Base-by-base conservation (phyloP, 2,113 vertebrate genomes). In the Sialia sialis region DNA sequence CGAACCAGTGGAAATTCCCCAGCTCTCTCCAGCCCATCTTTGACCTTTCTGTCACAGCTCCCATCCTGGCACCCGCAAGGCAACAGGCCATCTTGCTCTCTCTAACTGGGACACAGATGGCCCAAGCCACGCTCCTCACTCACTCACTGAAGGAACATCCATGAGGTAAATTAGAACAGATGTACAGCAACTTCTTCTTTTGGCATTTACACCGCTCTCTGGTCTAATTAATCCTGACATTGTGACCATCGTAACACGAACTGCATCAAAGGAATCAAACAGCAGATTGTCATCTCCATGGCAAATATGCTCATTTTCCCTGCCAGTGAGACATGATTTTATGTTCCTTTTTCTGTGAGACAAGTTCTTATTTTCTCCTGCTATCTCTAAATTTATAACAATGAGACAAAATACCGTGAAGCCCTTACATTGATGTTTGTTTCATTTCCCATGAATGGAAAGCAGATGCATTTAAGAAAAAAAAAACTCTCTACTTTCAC, bases 81-180 rank as follows among this genome's bases (percentile, higher is more conserved):
- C 94, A 93, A 44, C 49, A 46, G 82, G 64, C 43, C 56, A 2
- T 94, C 93, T 93, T 94, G 90, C 82, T 96, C 94, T 44, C 62
- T 78, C 73, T 97, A 97, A 97, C 69, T 98, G 96, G 97, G 97
- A 97, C 97, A 98, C 98, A 98, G 98, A 98, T 98, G 98, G 97
- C 91, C 91, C 66, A 92, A 94, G 90, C 92, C 87, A 76, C 96
- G 87, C 69, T 96, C 95, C 89, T 95, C 60, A 41, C 89, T 96
- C 90, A 20, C 64, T 85, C 73, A 32, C 56, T 90, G 84, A 96
- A 98, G 95, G 72, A 93, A 95, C 64, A 63, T 94, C 38, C 36
- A 79, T 48, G 94, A 94, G 43, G 92, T 95, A 97, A 97, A 97
- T 93, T 86, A 97, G 94, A 97, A 93, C 96, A 97, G 76, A 96